phyloP scores from a whole-genome alignment of 2,797 vertebrate species.

The Notolepis coatsorum region DNA sequence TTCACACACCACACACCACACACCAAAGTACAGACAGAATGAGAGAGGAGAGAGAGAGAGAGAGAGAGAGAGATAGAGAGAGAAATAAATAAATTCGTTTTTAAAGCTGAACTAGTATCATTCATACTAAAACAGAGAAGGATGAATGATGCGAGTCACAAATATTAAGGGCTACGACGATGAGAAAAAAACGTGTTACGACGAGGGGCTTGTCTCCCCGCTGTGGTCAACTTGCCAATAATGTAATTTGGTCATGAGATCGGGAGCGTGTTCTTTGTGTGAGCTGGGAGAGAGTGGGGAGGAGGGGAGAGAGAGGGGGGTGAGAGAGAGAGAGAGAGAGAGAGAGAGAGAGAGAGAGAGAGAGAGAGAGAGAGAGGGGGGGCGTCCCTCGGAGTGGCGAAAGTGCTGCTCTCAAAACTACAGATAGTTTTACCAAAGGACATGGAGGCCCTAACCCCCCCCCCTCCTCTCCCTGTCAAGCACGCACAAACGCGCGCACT shows the following conservation, averaged over 20 bases:
- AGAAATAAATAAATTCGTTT: no score
- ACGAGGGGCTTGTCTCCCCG: slow-evolving; percentile 4
- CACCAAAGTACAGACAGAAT: slow-evolving; percentile 26
- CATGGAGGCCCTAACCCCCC: slow-evolving; percentile 51
- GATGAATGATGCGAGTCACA: background rate
- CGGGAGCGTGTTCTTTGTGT: slow-evolving; percentile 40
- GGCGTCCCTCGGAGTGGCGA: slow-evolving; percentile 65
- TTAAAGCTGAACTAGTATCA: slow-evolving; percentile 3
- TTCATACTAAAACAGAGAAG: slow-evolving; percentile 6
- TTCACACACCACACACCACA: slow-evolving; percentile 44
- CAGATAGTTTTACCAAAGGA: slow-evolving; percentile 75
- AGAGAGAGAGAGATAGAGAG: no score
- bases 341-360: background rate
- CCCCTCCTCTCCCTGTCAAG: background rate
- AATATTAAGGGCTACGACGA: slow-evolving; percentile 7
- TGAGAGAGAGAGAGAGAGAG: background rate
- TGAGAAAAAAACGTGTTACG: slow-evolving; percentile 10
- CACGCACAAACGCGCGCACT: slow-evolving; percentile 25
- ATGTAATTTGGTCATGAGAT: slow-evolving; percentile 43
- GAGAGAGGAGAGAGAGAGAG: background rate
- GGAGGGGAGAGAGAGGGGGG: slow-evolving; percentile 18
- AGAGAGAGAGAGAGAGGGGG: slow-evolving; percentile 4
- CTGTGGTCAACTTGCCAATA: slow-evolving; percentile 20
- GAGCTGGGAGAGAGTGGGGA: slow-evolving; percentile 17
- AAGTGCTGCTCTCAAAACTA: slow-evolving; percentile 77